Conservation (phyloP, 2,113 vertebrate genomes). For the Micromys minutus region DNA sequence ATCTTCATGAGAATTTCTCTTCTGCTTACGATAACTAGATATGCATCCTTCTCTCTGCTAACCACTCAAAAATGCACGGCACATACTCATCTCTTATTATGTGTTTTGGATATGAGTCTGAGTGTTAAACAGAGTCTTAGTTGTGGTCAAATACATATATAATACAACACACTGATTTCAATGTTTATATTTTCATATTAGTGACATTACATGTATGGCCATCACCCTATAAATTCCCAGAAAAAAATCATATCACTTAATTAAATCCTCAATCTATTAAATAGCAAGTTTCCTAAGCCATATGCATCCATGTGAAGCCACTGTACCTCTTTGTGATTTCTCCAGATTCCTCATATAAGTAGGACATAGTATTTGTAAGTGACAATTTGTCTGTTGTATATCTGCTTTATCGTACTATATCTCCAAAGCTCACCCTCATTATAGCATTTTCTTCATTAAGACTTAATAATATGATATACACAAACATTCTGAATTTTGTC, state of each 20-base stretch:
- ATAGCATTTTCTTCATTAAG: slow-evolving; percentile 4
- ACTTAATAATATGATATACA: neutral
- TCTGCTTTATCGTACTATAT: slow-evolving; percentile 33
- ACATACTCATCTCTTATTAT: neutral
- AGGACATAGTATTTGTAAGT: neutral
- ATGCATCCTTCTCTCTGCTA: neutral
- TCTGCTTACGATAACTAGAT: neutral
- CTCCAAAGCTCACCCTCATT: neutral
- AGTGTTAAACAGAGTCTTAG: slow-evolving; percentile 13
- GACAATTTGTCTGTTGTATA: neutral
- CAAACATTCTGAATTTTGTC: neutral
- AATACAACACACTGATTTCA: neutral
- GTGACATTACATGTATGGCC: neutral
- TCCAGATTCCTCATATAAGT: neutral
- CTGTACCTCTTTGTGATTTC: neutral
- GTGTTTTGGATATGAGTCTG: slow-evolving; percentile 17
- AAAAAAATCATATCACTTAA: neutral
- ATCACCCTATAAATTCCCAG: neutral
- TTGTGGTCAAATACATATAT: slow-evolving; percentile 16
- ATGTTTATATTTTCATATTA: neutral
- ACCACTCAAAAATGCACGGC: neutral
- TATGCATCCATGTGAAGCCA: neutral
- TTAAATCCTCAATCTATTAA: neutral
- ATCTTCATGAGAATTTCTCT: neutral
- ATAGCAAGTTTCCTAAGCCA: neutral